Evolutionary conservation across 2,113 vertebrate species (phyloP), one percentile per base, ranked within the genome.

Genomic region (Chamaea fasciata): DNA sequence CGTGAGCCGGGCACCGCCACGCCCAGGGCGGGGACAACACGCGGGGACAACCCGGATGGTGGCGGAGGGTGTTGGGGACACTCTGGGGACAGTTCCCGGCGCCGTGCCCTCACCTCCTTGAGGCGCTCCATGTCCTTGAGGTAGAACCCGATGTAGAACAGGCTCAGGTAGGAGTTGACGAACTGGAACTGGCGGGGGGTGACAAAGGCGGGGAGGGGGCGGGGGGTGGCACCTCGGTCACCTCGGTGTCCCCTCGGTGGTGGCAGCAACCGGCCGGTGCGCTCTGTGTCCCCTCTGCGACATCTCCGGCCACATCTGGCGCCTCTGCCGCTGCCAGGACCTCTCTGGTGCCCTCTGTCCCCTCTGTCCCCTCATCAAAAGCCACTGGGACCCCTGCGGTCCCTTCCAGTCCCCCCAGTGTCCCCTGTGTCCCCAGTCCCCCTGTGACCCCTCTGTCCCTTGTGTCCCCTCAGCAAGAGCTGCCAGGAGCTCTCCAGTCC

Each of bases 111-210:
- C 92, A 99, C 99, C 99, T 99, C 99, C 97, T 99, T 99, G 79
- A 99, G 98, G 65, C 99, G 98, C 93, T 99, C 99, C 99, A 99
- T 99, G 98, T 99, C 99, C 98, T 99, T 99, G 99, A 99, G 99
- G 99, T 99, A 99, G 99, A 99, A 99, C 95, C 99, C 99, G 73
- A 99, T 99, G 98, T 99, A 99, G 98, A 99, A 99, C 98, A 99
- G 99, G 98, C 99, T 99, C 98, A 99, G 98, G 98, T 99, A 99
- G 59, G 99, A 99, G 98, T 99, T 99, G 98, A 99, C 98, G 97
- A 99, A 99, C 97, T 99, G 99, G 98, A 99, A 99, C 99, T 99
- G 75, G 47, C 3, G 46, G 46, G 46, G 46, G 47, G 47, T 4
- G 57, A 78, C 59, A 46, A 47, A 11, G 47, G 12, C 22, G 6